Evolutionary conservation across 2,888 invertebrate species (phyloP), one percentile per base, ranked within the genome.

Genomic region (Chydorus sphaericus): DNA sequence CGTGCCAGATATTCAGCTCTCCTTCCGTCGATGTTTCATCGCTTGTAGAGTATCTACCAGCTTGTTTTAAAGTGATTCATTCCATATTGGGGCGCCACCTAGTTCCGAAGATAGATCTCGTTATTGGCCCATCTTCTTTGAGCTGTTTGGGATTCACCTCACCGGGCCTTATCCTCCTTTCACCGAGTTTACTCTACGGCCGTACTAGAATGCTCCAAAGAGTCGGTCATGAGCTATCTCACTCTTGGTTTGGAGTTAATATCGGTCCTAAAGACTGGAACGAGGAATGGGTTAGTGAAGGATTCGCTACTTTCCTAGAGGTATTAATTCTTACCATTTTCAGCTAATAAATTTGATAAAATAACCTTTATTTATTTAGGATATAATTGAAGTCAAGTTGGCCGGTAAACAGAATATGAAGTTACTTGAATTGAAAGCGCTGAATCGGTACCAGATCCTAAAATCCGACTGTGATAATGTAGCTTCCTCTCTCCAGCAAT

Each of bases 251-350:
- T 26, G 57, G 57, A 33, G 26, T 53, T 20, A 57, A 44, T 18
- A 48, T 57, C 33, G 57, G 57, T 10, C 57, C 53, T 23, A 44
- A 48, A 28, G 49, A 57, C 28, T 57, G 57, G 57, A 54, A 44
- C 36, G 57, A 57, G 55, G 57, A 57, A 20, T 57, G 57, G 57
- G 28, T 57, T 11, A 57, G 53, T 26, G 57, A 57, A 26, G 57
- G 57, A 8, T 44, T 57, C 26, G 57, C 57, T 6, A 57, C 57
- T 10, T 57, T 48, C 28, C 16, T 54, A 23, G 57, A 57, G 28
- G 57, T 53, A 36, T 14, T 53, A 23, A 26, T 30, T 54, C n/a
- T 23, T 28, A 33, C 20, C 18, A 33, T 23, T 50, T 37, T 28
- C 1, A 20, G 14, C 26, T 16, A 14, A 28, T n/a, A 28, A 28